A percentile compares a stretch with the other conserved stretches of the same genome.
phyloP scores from a whole-genome alignment of 2,797 vertebrate species.

The Holocentrus rufus region DNA sequence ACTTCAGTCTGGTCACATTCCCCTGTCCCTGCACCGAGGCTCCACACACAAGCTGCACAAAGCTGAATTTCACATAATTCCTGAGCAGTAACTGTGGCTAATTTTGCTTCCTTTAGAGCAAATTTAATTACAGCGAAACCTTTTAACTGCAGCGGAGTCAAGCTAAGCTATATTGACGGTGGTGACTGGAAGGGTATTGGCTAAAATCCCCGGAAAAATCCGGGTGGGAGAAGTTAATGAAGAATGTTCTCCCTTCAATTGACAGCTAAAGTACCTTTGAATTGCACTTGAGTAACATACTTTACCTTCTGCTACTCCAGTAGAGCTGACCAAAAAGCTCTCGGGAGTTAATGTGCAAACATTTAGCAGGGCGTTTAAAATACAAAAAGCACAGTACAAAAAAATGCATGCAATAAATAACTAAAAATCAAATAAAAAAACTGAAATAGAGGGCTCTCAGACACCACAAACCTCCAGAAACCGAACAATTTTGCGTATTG shows the following conservation, averaged over 20 bases:
- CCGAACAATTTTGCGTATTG: too few relatives aligned
- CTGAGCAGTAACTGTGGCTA: neutral
- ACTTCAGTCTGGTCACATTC: slow-evolving; percentile 6
- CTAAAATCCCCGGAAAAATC: neutral
- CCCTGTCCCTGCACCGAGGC: neutral
- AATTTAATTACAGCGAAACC: neutral
- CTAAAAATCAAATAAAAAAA: too few relatives aligned
- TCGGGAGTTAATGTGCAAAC: too few relatives aligned
- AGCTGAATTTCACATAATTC: neutral
- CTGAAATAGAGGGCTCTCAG: too few relatives aligned
- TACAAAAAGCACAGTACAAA: too few relatives aligned
- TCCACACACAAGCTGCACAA: neutral
- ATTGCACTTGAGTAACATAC: neutral
- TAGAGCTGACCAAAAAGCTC: neutral
- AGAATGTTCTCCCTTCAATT: neutral
- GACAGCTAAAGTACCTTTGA: neutral
- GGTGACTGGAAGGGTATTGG: neutral
- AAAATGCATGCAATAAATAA: too few relatives aligned
- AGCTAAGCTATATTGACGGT: neutral
- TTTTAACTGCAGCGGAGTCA: too few relatives aligned
- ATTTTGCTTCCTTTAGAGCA: neutral
- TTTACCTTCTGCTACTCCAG: neutral
- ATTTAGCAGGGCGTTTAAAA: too few relatives aligned
- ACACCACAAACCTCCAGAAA: too few relatives aligned
- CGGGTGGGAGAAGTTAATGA: neutral